These are phyloP conservation scores for Bothrops jararaca DNA, from an alignment of 2,113 vertebrate species.

Conservation along the genomic window DNA sequence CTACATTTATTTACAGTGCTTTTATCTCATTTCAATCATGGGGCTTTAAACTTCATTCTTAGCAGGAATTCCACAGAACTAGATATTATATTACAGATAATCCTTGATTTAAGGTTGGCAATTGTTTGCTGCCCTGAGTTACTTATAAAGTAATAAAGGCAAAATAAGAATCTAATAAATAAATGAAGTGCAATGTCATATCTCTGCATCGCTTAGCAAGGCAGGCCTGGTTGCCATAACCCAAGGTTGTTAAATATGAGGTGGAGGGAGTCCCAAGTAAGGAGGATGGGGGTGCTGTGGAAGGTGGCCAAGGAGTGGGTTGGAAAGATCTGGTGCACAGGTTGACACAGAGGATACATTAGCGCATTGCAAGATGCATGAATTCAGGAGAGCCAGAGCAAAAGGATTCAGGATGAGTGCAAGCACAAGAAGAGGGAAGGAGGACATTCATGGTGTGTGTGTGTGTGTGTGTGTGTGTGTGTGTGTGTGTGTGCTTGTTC, in stretches of 20 bases:
- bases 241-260: background rate
- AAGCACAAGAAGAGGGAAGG: background rate
- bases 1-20: too few relatives aligned
- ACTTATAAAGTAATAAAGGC: too few relatives aligned
- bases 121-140: too few relatives aligned
- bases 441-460: background rate
- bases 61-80: too few relatives aligned
- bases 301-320: background rate
- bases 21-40: too few relatives aligned
- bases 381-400: background rate
- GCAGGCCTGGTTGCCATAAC: background rate
- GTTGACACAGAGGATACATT: background rate
- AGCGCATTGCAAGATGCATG: background rate
- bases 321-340: background rate
- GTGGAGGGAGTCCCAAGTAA: background rate
- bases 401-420: background rate
- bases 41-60: too few relatives aligned
- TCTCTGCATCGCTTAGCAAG: background rate
- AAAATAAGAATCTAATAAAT: too few relatives aligned
- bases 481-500: background rate
- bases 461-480: background rate
- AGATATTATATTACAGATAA: too few relatives aligned
- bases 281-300: background rate
- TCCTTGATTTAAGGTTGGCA: too few relatives aligned
- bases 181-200: background rate